Base-by-base conservation (phyloP, 1,140 invertebrate species). In the Ooceraea biroi region DNA sequence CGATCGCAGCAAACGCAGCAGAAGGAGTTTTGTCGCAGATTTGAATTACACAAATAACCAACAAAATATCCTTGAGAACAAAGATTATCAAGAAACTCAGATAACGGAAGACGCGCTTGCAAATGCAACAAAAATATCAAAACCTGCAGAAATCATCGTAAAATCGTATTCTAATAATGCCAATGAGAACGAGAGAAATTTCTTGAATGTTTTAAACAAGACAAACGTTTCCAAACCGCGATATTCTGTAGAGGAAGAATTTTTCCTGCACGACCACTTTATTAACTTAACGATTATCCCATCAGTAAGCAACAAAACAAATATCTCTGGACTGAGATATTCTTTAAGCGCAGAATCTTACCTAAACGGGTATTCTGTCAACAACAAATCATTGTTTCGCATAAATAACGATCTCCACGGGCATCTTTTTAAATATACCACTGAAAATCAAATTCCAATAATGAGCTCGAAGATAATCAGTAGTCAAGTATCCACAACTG, bases 1-100 rank as follows among this genome's bases (percentile, higher is more conserved):
- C 11, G 58, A 73, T 44, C 87, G 86, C 17, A 17, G 22, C 27
- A 88, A 84, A 63, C 87, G 86, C 14, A 88, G 55, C 52, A 82
- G 65, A 82, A 57, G 83, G 17, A 72, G 52, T 19, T 58, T 44
- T 17, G n/a, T n/a, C 50, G 0, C 17, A n/a, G 17, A 65, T 41
- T 36, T 12, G 36, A 61, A 55, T 72, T 46, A 36, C 14, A 63
- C n/a, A n/a, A 48, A 36, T 50, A 50, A 44, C 17, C 22, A 27
- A 5, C 69, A 19, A 46, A 48, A 41, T 11, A n/a, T 36, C 22
- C 17, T 30, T 41, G 36, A 11, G 3, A 63, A 73, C 30, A 52
- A 61, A 2, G 17, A 22, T 17, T 22, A 50, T 57, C 11, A 0
- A 0, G 19, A 27, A 68, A 0, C 14, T 55, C 46, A 41, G 19